phyloP scores from a whole-genome alignment of 1,140 invertebrate species.

The Uloborus diversus region DNA sequence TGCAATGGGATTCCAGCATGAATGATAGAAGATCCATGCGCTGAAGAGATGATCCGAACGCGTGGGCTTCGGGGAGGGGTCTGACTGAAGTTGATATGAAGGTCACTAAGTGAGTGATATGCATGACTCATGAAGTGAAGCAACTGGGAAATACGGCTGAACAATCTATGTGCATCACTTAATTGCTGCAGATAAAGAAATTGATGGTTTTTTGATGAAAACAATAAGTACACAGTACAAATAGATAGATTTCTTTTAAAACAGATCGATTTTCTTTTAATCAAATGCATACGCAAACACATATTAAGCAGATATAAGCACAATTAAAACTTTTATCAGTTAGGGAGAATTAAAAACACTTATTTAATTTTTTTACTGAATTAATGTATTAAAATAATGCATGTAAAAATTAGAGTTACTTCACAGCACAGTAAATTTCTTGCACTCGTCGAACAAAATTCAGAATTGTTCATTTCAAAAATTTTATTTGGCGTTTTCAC shows the following conservation, averaged over 20 bases:
- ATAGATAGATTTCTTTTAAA: background rate
- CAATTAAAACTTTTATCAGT: no score
- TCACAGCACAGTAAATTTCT: no score
- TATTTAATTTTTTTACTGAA: background rate
- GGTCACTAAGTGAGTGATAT: constrained; percentile 86
- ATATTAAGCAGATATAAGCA: no score
- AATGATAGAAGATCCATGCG: constrained; percentile 2
- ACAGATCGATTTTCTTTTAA: no score
- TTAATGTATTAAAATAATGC: no score
- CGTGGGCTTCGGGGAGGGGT: constrained; percentile 76
- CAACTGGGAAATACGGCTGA: constrained; percentile 78
- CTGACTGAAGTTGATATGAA: constrained; percentile 77
- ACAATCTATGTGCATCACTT: constrained; percentile 64
- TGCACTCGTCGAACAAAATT: no score
- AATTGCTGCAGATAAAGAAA: constrained; percentile 24
- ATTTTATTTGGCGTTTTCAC: no score
- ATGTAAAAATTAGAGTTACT: no score
- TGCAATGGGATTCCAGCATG: constrained; percentile 42
- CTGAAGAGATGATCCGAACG: constrained; percentile 70
- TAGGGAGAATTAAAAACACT: no score
- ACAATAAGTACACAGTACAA: background rate
- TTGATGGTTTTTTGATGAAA: no score
- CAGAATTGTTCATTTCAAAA: no score
- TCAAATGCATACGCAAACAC: no score
- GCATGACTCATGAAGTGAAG: constrained; percentile 86